phyloP scores from a whole-genome alignment of 2,113 vertebrate genomes.

The Mastomys coucha region DNA sequence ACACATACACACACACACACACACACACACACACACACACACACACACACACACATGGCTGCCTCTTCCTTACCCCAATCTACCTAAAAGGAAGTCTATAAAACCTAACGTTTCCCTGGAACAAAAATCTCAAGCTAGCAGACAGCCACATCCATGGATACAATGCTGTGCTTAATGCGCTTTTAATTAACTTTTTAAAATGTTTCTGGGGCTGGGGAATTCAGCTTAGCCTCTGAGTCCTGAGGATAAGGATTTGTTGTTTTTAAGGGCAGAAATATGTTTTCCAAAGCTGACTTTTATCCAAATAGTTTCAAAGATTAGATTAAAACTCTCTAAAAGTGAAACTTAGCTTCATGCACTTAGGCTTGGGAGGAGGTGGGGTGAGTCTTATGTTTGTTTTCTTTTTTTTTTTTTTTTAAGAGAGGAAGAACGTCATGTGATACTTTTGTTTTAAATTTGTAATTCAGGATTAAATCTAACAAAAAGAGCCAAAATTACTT shows the following conservation, averaged over 20 bases:
- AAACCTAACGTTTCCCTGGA: background rate
- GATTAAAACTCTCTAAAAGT: slow-evolving; percentile 55
- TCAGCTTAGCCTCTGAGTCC: slow-evolving; percentile 58
- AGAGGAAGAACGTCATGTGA: slow-evolving; percentile 20
- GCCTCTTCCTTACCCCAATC: background rate
- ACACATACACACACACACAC: background rate
- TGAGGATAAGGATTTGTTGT: slow-evolving; percentile 12
- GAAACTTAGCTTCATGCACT: slow-evolving; percentile 28
- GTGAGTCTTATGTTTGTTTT: background rate
- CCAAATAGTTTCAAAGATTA: slow-evolving; percentile 77
- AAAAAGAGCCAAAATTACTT: slow-evolving; percentile 35
- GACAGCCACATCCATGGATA: background rate
- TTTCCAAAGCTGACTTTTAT: slow-evolving; percentile 53
- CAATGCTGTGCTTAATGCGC: slow-evolving; percentile 27
- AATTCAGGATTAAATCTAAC: slow-evolving; percentile 44
- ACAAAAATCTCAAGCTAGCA: background rate
- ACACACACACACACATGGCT: background rate
- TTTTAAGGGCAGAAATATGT: slow-evolving; percentile 53
- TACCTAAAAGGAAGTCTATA: background rate
- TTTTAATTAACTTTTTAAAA: slow-evolving; percentile 71
- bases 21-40: background rate
- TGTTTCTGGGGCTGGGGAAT: slow-evolving; percentile 33
- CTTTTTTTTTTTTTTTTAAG: background rate
- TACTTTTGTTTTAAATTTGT: background rate
- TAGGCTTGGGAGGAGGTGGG: background rate